Conservation (phyloP, 2,113 vertebrate species). For the Scolopax mira region DNA sequence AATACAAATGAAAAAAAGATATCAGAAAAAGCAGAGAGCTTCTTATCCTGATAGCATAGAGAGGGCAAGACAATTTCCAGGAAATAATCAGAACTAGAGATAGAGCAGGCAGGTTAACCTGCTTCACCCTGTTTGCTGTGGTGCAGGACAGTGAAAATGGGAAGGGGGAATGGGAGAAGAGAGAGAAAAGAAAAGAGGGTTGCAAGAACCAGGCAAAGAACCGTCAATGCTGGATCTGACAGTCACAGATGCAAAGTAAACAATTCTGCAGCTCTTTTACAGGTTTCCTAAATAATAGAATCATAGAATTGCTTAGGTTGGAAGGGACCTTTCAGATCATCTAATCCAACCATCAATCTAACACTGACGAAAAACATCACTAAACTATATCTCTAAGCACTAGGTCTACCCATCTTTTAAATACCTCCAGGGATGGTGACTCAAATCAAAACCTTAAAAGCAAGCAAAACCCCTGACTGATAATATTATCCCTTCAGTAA, state of each 20-base stretch:
- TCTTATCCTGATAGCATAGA: not conserved
- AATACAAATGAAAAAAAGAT: rapidly evolving
- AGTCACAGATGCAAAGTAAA: not conserved
- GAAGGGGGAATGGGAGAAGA: not conserved
- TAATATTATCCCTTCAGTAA: not conserved
- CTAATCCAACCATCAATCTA: too few species aligned
- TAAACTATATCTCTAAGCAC: too few species aligned
- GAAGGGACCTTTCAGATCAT: too few species aligned
- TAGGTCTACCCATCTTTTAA: too few species aligned
- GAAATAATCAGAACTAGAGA: not conserved
- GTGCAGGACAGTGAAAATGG: not conserved
- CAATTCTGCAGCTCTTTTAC: rapidly evolving
- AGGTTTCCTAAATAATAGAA: not conserved
- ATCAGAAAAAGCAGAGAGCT: not conserved
- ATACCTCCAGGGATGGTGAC: too few species aligned
- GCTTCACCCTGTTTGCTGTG: not conserved
- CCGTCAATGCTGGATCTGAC: not conserved
- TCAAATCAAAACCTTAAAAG: not conserved
- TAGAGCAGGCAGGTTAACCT: not conserved
- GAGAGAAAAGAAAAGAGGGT: not conserved
- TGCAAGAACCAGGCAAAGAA: not conserved
- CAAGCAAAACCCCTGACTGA: not conserved
- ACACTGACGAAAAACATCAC: too few species aligned
- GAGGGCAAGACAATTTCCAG: not conserved
- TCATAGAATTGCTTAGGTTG: too few species aligned